Evolutionary conservation across 2,797 vertebrate species (phyloP), one percentile per base, ranked within the genome.

Genomic region (Spinibarbus caldwelli): DNA sequence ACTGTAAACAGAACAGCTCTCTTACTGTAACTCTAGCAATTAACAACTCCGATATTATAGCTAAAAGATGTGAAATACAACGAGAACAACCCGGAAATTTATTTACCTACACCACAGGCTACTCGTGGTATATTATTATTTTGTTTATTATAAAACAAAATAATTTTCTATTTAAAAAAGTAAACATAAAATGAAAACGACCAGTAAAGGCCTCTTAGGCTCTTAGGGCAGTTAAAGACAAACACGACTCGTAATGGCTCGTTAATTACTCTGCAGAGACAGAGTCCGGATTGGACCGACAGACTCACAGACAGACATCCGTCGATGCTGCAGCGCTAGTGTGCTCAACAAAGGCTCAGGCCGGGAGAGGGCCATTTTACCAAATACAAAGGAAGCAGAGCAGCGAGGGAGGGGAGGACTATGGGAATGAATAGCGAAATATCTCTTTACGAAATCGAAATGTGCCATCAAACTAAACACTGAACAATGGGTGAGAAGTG

Each of bases 251-350:
- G 41, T 75, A 83, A 76, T 47, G 71, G 38, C 38, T 82, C 4
- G 67, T 85, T 79, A 80, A 84, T 72, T 78, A 64, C 45, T 62
- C 66, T 81, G 83, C 78, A 71, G 90, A 92, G 91, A 87, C 62
- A 57, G 26, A 57, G 59, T 77, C 92, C 89, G 87, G 80, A 82
- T 91, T 87, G 84, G 91, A 90, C 87, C 82, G 92, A 92, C 91
- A 93, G 93, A 93, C 91, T 90, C 88, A 70, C 38, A 86, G 84
- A 84, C 90, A 90, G 90, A 91, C 92, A 89, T 89, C 91, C 92
- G 93, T 90, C 92, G 91, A 90, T 92, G 89, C 94, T 85, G 94
- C 94, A 95, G 93, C 77, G 83, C 29, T 36, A 92, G 92, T 70
- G 67, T 77, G 68, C 70, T 86, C 81, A 92, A 90, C 91, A 91